Conservation (phyloP, 2,797 vertebrate species). For the Oreortyx pictus region DNA sequence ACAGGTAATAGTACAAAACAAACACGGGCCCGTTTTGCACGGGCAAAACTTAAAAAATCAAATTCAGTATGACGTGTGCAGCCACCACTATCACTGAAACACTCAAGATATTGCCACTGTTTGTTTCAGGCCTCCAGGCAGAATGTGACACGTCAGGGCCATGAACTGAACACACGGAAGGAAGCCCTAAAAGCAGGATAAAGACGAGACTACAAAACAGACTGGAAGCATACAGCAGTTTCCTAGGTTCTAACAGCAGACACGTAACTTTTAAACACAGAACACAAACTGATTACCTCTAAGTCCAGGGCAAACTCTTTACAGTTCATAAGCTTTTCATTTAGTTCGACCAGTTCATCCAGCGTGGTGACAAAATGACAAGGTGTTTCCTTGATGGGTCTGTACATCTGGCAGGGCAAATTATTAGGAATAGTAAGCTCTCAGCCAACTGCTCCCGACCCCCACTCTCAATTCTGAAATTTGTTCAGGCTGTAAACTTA, state of each 20-base stretch:
- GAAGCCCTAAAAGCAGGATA: background rate
- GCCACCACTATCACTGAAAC: background rate
- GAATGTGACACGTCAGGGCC: background rate
- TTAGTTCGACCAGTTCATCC: slow-evolving; percentile 90
- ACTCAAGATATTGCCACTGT: background rate
- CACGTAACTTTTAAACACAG: background rate
- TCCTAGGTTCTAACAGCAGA: background rate
- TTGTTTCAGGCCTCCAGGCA: background rate
- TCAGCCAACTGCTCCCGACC: background rate
- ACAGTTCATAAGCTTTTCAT: slow-evolving; percentile 87
- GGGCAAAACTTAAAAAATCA: background rate
- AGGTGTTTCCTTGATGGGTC: slow-evolving; percentile 83
- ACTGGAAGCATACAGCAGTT: fast-evolving
- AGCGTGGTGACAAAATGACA: slow-evolving; percentile 87
- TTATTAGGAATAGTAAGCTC: background rate
- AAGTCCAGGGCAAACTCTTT: slow-evolving; percentile 94
- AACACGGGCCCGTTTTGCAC: too few relatives aligned
- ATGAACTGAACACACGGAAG: background rate
- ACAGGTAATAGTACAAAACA: background rate
- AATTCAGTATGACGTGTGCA: background rate
- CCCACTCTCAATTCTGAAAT: background rate
- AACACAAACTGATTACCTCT: slow-evolving; percentile 83
- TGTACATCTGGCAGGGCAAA: slow-evolving; percentile 83
- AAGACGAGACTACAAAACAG: background rate
- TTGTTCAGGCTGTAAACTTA: background rate